Evolutionary conservation across 2,113 vertebrate genomes (phyloP).

Genomic region (Ictidomys tridecemlineatus): DNA sequence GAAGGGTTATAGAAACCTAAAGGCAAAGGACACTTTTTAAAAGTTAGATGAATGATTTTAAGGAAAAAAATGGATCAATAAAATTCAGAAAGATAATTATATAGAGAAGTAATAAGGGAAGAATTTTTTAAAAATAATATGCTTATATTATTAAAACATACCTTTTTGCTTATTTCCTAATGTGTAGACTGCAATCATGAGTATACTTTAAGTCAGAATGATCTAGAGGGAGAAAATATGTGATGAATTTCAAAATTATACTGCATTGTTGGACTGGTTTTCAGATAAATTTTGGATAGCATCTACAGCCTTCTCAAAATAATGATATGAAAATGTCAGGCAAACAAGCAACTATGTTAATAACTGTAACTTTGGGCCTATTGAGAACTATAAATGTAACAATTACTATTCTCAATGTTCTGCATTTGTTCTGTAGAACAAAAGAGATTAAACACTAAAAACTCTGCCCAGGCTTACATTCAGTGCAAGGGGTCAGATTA

Average conservation of each 20-base stretch:
- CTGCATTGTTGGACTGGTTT: accelerated
- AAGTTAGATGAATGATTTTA: not conserved
- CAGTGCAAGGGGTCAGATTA: not conserved
- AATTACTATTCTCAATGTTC: not conserved
- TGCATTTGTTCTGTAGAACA: not conserved
- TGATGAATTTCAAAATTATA: not conserved
- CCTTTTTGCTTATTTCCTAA: not conserved
- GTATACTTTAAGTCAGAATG: not conserved
- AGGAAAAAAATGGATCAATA: not conserved
- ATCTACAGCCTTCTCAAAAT: not conserved
- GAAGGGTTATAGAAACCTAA: not conserved
- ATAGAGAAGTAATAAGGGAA: not conserved
- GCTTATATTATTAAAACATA: not conserved
- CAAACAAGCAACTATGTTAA: not conserved
- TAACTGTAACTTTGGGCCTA: not conserved
- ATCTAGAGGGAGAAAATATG: no score
- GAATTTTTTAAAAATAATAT: not conserved
- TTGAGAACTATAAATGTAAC: not conserved
- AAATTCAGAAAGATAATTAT: not conserved
- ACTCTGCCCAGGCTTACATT: not conserved
- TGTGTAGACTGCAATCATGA: not conserved
- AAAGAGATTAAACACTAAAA: not conserved
- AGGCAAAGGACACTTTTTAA: not conserved
- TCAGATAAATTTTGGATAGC: not conserved
- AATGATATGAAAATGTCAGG: not conserved